A percentile compares a stretch with the other conserved stretches of the same genome.
Conservation (phyloP, 2,888 invertebrate genomes). For the Sepiola atlantica region DNA sequence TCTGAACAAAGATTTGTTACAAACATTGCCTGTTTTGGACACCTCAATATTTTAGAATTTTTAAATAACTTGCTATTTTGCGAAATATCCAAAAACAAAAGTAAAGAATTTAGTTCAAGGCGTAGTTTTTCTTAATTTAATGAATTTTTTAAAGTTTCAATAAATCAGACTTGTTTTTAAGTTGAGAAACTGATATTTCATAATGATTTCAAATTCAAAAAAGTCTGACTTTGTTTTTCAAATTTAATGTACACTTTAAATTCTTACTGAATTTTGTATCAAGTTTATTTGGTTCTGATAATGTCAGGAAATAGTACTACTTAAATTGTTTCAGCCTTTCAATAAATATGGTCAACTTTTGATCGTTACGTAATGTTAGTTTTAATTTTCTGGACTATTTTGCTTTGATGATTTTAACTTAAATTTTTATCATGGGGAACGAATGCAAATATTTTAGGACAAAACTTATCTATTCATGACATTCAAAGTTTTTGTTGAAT, state of each 20-base stretch:
- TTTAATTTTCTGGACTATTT: not conserved
- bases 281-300: not conserved
- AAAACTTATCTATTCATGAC: not conserved
- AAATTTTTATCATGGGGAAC: not conserved
- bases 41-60: too few relatives aligned
- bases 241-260: not conserved
- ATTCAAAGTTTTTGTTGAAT: not conserved
- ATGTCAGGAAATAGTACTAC: not conserved
- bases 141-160: too few relatives aligned
- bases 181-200: not conserved
- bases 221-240: not conserved
- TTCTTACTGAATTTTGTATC: not conserved
- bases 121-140: too few relatives aligned
- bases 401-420: not conserved
- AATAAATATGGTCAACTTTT: not conserved
- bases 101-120: too few relatives aligned
- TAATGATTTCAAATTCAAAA: not conserved
- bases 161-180: too few relatives aligned
- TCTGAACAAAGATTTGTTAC: too few relatives aligned
- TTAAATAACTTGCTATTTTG: too few relatives aligned
- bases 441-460: not conserved
- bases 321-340: not conserved
- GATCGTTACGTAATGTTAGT: not conserved
- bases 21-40: too few relatives aligned
- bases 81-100: too few relatives aligned